Evolutionary conservation across 2,797 vertebrate species (phyloP), one percentile per base, ranked within the genome.

Genomic region (Sebastes vulpes): DNA sequence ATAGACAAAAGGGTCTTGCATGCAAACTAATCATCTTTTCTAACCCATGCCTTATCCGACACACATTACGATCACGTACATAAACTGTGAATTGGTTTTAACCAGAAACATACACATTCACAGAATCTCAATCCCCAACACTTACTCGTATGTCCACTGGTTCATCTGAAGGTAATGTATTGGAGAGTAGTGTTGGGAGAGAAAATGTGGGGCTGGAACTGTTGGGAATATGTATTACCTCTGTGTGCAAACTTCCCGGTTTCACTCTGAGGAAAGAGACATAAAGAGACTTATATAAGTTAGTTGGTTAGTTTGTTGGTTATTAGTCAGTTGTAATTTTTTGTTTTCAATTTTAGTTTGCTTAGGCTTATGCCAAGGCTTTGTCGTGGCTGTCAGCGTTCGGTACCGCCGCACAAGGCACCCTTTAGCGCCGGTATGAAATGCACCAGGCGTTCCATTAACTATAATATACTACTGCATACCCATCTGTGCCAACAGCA

Each of bases 131-230:
- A 16, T 42, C 38, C 38, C 38, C 12, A 42, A 42, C 38, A 42
- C 38, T 83, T 96, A 97, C 98, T 92, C 96, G 91, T 67, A 99
- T 77, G 82, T 97, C 97, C 89, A 98, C 94, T 9, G 94, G 90
- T 65, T 96, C 93, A 2, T 83, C 75, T 78, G 84, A 71, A n/a
- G 77, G 29, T 68, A 95, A 21, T 25, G 81, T 63, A 29, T 92
- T 59, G n/a, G 91, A 83, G 0, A 89, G 87, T 8, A 96, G 76
- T 32, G 85, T 7, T 11, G 98, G 97, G 23, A 98, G 91, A 8
- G 82, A 95, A 90, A 99, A 98, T 38, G 87, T 79, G 3, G 94
- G 90, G n/a, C 95, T 92, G 65, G 70, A 86, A 67, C 81, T 71
- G 9, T 85, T 78, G 6, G 91, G 81, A 32, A 95, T 32, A 9